phyloP scores from a whole-genome alignment of 2,113 vertebrate species.

The Nanger granti region DNA sequence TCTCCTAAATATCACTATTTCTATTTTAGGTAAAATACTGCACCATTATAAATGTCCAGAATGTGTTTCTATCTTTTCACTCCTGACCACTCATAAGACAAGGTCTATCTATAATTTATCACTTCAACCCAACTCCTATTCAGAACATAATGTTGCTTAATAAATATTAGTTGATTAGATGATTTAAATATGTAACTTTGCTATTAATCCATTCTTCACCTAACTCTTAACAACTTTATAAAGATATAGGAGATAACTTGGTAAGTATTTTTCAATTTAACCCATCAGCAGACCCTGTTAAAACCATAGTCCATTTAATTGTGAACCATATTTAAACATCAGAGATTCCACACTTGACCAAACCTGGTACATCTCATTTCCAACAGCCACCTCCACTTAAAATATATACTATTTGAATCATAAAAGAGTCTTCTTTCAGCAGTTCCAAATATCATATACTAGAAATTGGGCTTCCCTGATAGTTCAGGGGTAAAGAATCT shows the following conservation, averaged over 20 bases:
- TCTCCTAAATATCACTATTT: not conserved
- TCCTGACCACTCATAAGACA: not conserved
- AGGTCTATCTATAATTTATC: not conserved
- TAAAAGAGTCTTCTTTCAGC: not conserved
- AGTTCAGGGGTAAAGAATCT: not conserved
- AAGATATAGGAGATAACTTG: not conserved
- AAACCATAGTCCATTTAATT: constrained; percentile 13
- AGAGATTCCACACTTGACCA: not conserved
- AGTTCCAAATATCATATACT: not conserved
- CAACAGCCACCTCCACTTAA: not conserved
- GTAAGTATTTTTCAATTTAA: constrained; percentile 33
- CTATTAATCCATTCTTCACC: not conserved
- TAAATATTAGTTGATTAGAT: not conserved
- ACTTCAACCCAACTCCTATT: not conserved
- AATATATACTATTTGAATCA: not conserved
- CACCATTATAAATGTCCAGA: not conserved
- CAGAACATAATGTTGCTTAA: not conserved
- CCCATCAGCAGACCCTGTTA: not conserved
- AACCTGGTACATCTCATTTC: not conserved
- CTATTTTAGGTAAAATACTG: not conserved
- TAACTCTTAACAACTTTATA: constrained; percentile 13
- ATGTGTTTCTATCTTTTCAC: not conserved
- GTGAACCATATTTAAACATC: not conserved
- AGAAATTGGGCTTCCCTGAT: not conserved
- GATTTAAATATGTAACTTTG: not conserved